These are phyloP conservation scores for Metalampra italica DNA, from an alignment of 2,888 invertebrate genomes.

Conservation along the genomic window DNA sequence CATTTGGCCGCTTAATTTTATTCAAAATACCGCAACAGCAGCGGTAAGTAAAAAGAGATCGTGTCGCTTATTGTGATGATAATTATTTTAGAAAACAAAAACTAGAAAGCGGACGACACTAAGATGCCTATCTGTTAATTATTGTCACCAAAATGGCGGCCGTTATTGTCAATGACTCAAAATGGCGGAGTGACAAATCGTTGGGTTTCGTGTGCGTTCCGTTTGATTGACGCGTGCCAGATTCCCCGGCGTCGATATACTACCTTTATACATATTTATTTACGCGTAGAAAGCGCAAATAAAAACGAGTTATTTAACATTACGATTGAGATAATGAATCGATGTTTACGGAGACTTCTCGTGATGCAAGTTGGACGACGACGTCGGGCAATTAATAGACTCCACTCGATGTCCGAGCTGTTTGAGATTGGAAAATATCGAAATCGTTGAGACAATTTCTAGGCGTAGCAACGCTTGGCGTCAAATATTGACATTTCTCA, in stretches of 20 bases:
- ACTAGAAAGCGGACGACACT: slow-evolving; percentile 70
- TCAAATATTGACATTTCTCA: slow-evolving; percentile 77
- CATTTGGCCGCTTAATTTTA: slow-evolving; percentile 64
- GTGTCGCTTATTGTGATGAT: slow-evolving; percentile 73
- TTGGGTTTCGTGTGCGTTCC: slow-evolving; percentile 61
- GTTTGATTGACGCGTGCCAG: slow-evolving; percentile 77
- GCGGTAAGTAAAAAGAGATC: slow-evolving; percentile 73
- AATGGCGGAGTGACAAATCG: slow-evolving; percentile 75
- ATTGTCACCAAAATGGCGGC: slow-evolving; percentile 75
- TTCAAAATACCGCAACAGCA: slow-evolving; percentile 75
- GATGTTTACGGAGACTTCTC: slow-evolving; percentile 45
- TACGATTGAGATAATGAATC: slow-evolving; percentile 65
- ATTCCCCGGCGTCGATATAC: slow-evolving; percentile 60
- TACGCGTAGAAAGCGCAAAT: slow-evolving; percentile 76
- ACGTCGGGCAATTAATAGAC: slow-evolving; percentile 17
- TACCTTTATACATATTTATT: slow-evolving; percentile 71
- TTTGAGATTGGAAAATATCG: slow-evolving; percentile 72
- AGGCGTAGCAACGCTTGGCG: slow-evolving; percentile 54
- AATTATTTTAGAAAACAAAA: slow-evolving; percentile 77
- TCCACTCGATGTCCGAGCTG: slow-evolving; percentile 24
- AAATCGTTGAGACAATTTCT: slow-evolving; percentile 75
- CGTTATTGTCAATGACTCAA: slow-evolving; percentile 64
- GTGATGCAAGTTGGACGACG: slow-evolving; percentile 38
- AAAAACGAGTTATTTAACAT: slow-evolving; percentile 65
- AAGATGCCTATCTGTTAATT: slow-evolving; percentile 76